Conservation (phyloP, 2,797 vertebrate genomes). For the Sebastes matsubarae region DNA sequence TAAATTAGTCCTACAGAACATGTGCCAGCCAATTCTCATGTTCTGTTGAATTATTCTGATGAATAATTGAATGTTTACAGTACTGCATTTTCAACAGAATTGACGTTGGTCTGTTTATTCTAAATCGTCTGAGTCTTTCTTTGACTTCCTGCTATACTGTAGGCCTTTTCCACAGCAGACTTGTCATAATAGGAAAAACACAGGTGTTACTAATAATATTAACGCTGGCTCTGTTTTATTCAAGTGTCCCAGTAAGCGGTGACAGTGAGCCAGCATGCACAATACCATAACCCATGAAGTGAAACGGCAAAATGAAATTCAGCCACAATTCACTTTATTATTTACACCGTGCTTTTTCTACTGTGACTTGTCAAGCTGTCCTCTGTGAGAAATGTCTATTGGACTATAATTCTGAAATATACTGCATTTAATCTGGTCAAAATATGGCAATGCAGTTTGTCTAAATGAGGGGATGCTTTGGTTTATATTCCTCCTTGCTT, state of each 20-base stretch:
- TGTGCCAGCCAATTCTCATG: neutral
- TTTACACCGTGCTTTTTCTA: neutral
- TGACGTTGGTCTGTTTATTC: conserved; percentile 1
- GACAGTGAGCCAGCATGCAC: neutral
- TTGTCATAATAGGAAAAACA: neutral
- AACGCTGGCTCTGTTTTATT: neutral
- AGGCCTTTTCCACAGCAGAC: neutral
- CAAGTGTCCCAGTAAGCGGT: neutral
- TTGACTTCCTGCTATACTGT: neutral
- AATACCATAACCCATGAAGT: neutral
- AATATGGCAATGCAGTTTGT: neutral
- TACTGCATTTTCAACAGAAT: neutral
- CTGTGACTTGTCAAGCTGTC: neutral
- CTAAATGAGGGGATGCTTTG: neutral
- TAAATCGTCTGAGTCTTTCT: neutral
- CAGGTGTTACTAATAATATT: conserved; percentile 17
- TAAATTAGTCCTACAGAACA: conserved; percentile 21
- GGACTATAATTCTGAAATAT: neutral
- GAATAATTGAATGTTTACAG: conserved; percentile 4
- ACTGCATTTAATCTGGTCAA: neutral
- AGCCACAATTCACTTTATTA: neutral
- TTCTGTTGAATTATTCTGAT: conserved; percentile 3
- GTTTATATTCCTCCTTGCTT: neutral
- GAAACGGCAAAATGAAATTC: neutral
- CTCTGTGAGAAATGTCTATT: neutral